A percentile compares a stretch with the other conserved stretches of the same genome.
Conservation (phyloP, 2,113 vertebrate species). For the Salminus brasiliensis region DNA sequence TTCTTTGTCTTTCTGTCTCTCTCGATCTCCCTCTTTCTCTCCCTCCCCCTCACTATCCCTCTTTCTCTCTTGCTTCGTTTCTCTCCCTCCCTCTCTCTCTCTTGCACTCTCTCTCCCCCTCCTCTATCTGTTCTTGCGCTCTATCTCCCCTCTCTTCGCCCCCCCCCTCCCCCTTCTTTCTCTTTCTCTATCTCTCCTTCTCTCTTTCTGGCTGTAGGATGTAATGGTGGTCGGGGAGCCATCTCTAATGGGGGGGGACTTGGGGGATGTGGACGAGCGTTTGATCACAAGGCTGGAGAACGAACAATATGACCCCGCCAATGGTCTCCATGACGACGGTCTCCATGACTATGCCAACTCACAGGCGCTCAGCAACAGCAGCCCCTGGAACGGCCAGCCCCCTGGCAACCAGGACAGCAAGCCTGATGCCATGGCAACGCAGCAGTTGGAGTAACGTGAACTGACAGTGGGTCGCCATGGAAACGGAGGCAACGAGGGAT, state of each 20-base stretch:
- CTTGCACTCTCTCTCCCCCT: neutral
- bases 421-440: constrained; percentile 83
- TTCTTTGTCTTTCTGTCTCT: neutral
- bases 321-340: constrained; percentile 89
- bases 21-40: neutral
- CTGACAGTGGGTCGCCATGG: constrained; percentile 42
- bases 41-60: constrained; percentile 6
- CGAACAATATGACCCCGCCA: constrained; percentile 87
- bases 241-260: constrained; percentile 90
- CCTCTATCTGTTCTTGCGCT: constrained; percentile 19
- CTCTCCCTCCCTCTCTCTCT: constrained; percentile 17
- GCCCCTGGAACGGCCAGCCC: constrained; percentile 86
- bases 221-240: constrained; percentile 93
- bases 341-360: constrained; percentile 84
- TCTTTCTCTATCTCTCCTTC: constrained; percentile 16
- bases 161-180: neutral
- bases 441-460: constrained; percentile 79
- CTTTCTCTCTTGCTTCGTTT: constrained; percentile 59
- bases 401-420: constrained; percentile 84
- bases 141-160: neutral
- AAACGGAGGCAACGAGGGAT: constrained; percentile 31
- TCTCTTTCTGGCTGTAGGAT: constrained; percentile 79
- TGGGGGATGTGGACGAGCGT: constrained; percentile 90
- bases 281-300: constrained; percentile 94
- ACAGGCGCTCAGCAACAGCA: constrained; percentile 85